Percentiles rank a stretch among this genome's conserved stretches.
These are phyloP conservation scores for Conchocele bisecta DNA, from an alignment of 2,888 invertebrate genomes.

Conservation along the genomic window DNA sequence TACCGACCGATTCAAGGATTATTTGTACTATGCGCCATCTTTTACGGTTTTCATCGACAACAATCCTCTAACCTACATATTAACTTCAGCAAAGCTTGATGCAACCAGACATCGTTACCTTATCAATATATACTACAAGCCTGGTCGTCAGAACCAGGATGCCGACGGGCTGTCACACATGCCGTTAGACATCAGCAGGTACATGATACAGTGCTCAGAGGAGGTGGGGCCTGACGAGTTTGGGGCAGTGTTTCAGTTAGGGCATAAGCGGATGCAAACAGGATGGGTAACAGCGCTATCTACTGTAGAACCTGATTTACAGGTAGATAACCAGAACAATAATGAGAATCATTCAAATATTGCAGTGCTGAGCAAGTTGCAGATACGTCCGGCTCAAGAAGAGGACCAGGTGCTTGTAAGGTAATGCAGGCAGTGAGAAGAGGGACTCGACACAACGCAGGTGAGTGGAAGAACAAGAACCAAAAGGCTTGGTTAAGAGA, in stretches of 20 bases:
- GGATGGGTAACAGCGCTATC: background rate
- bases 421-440: background rate
- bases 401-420: background rate
- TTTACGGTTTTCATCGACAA: background rate
- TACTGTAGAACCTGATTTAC: no score
- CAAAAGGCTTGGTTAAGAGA: background rate
- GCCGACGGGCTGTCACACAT: conserved; percentile 28
- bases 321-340: no score
- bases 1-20: background rate
- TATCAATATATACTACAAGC: conserved; percentile 31
- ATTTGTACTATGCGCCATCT: background rate
- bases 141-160: conserved; percentile 14
- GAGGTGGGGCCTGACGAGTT: background rate
- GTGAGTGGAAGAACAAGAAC: background rate
- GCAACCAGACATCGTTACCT: conserved; percentile 8
- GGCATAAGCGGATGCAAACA: background rate
- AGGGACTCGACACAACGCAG: background rate
- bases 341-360: no score
- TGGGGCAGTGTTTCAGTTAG: background rate
- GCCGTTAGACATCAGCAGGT: no score
- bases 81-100: conserved; percentile 16
- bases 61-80: background rate
- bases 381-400: background rate
- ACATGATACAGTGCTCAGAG: background rate
- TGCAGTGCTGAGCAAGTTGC: no score